phyloP scores from a whole-genome alignment of 2,113 vertebrate species.

The Ptilonorhynchus violaceus region DNA sequence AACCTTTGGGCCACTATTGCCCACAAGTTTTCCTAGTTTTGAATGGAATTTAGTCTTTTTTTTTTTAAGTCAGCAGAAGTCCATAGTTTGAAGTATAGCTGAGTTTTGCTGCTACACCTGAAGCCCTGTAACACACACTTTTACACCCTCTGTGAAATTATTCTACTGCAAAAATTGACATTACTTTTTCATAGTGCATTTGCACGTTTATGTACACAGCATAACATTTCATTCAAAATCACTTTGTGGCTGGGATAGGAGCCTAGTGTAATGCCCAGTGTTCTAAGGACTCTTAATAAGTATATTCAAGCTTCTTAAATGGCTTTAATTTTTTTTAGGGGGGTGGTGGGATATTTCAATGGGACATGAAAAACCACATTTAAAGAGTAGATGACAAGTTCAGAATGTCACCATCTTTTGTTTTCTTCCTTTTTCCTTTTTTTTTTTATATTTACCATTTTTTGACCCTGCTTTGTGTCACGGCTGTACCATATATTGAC shows the following conservation, averaged over 20 bases:
- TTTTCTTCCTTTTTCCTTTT: not conserved
- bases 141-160: not conserved
- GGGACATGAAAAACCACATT: not conserved
- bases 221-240: not conserved
- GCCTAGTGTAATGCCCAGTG: not conserved
- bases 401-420: rapidly evolving
- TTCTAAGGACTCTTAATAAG: not conserved
- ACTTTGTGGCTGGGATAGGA: not conserved
- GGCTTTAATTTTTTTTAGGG: not conserved
- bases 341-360: not conserved
- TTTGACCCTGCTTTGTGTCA: not conserved
- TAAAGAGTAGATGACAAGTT: not conserved
- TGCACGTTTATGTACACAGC: not conserved
- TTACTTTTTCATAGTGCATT: not conserved
- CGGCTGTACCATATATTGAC: rapidly evolving
- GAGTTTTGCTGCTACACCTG: not conserved
- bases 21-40: not conserved
- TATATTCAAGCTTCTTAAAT: not conserved
- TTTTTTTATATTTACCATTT: not conserved
- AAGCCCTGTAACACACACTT: not conserved
- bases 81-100: not conserved
- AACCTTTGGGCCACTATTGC: not conserved
- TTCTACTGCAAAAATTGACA: not conserved
- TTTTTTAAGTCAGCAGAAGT: not conserved
- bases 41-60: not conserved